Percentiles rank a stretch among this genome's conserved stretches.
Evolutionary conservation across 2,113 vertebrate species (phyloP).

Genomic region (Erythrocebus patas): DNA sequence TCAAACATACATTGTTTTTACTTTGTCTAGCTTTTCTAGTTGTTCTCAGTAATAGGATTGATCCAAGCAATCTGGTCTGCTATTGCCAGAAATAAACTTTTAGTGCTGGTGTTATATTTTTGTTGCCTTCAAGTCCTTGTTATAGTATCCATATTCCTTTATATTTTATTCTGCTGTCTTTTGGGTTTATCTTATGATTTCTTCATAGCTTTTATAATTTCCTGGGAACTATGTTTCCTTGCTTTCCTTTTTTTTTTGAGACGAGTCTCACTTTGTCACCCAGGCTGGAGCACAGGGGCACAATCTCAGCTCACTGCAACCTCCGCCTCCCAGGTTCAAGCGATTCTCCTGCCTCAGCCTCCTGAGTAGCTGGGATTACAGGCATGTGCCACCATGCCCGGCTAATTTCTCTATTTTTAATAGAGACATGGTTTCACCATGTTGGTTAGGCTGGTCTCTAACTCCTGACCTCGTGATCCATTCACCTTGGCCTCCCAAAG

Average conservation of each 20-base stretch:
- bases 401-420: too few relatives aligned
- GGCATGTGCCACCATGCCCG: too few relatives aligned
- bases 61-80: background rate
- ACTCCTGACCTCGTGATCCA: too few relatives aligned
- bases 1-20: background rate
- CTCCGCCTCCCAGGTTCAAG: too few relatives aligned
- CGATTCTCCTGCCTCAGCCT: too few relatives aligned
- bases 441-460: too few relatives aligned
- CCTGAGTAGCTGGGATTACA: too few relatives aligned
- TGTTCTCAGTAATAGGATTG: background rate
- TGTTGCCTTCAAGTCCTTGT: background rate
- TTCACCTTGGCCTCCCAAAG: too few relatives aligned
- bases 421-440: too few relatives aligned
- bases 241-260: background rate
- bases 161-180: background rate
- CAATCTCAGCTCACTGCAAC: too few relatives aligned
- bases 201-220: background rate
- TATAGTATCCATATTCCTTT: background rate
- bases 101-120: background rate
- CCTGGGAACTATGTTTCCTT: background rate
- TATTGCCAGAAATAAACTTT: background rate
- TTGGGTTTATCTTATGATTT: background rate
- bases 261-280: too few relatives aligned
- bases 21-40: constrained; percentile 17
- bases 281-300: too few relatives aligned